Conservation (phyloP, 2,113 vertebrate species). For the Delphinapterus leucas region DNA sequence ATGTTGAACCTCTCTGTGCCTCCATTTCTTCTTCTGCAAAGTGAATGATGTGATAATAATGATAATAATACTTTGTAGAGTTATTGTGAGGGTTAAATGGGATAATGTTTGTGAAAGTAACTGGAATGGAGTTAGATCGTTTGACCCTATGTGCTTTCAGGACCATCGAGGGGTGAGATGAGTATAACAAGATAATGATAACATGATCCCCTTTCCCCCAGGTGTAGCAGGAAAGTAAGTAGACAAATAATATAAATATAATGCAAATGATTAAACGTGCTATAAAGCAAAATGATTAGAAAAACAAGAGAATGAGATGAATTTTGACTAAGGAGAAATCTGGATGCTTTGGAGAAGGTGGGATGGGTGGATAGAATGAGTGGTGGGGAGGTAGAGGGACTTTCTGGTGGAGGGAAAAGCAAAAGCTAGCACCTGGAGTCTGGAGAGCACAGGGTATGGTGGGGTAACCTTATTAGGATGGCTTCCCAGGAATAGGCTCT, state of each 20-base stretch:
- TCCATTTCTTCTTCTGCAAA: conserved; percentile 4
- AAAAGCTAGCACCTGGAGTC: neutral
- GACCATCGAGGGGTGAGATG: neutral
- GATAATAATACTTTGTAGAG: neutral
- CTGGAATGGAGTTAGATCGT: neutral
- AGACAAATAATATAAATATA: neutral
- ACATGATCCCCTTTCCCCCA: neutral
- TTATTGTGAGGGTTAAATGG: neutral
- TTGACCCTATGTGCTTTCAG: neutral
- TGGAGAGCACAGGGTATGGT: neutral
- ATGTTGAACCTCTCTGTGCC: neutral
- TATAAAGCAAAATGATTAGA: neutral
- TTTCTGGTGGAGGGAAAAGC: neutral
- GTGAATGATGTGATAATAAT: neutral
- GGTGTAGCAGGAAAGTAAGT: neutral
- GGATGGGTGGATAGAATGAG: neutral
- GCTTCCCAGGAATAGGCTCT: neutral
- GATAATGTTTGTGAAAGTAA: neutral
- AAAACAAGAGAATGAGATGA: neutral
- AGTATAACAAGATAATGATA: neutral
- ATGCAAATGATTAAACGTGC: neutral
- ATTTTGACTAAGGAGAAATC: neutral
- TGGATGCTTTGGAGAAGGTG: neutral
- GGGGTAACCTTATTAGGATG: no score
- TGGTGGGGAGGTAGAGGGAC: neutral